These are phyloP conservation scores for Neogobius melanostomus DNA, from an alignment of 2,113 vertebrate species.

Conservation along the genomic window DNA sequence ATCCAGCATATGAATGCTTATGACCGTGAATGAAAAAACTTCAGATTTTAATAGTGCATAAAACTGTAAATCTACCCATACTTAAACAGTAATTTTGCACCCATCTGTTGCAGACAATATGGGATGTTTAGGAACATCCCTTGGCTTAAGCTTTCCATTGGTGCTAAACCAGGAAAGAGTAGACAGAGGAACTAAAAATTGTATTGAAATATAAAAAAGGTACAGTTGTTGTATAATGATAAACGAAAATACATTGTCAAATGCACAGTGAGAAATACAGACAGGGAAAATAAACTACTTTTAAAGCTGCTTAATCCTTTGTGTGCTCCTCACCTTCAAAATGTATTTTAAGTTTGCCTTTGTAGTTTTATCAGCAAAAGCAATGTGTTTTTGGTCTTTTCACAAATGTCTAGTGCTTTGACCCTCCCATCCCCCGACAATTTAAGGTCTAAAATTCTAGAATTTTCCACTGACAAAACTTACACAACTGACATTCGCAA, in stretches of 20 bases:
- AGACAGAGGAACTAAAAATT: not conserved
- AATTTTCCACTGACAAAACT: too few relatives aligned
- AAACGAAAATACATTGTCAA: not conserved
- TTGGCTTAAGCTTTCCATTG: not conserved
- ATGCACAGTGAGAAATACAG: too few relatives aligned
- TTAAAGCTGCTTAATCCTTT: not conserved
- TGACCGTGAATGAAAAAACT: not conserved
- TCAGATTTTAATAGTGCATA: slow-evolving; percentile 8
- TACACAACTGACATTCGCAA: too few relatives aligned
- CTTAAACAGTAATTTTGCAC: not conserved
- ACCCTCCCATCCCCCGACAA: too few relatives aligned
- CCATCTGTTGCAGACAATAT: slow-evolving; percentile 7
- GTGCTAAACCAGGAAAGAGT: not conserved
- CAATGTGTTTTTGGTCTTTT: not conserved
- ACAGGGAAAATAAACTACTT: not conserved
- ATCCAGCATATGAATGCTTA: slow-evolving; percentile 1
- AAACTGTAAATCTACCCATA: not conserved
- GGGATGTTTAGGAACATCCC: not conserved
- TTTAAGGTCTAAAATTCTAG: too few relatives aligned
- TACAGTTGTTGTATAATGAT: not conserved
- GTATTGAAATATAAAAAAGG: not conserved
- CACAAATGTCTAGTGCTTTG: not conserved
- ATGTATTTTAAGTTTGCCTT: not conserved
- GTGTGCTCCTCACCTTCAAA: not conserved
- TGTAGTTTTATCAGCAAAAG: not conserved